A percentile compares a stretch with the other conserved stretches of the same genome.
Conservation (phyloP, 2,888 invertebrate species). For the Bombyx huttoni region DNA sequence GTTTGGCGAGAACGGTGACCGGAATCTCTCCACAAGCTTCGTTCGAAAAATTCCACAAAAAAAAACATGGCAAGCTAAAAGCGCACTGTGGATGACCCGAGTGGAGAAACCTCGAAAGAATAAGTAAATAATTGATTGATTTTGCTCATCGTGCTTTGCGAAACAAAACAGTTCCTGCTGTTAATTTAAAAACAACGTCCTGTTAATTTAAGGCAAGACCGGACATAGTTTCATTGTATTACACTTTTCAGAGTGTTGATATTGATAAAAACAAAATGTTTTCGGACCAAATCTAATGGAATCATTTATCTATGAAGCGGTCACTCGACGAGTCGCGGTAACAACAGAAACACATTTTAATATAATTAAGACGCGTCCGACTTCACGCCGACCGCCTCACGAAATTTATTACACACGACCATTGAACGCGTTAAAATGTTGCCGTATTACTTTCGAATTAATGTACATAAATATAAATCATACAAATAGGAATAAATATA, state of each 20-base stretch:
- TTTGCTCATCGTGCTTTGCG: too few species aligned
- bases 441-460: constrained; percentile 15
- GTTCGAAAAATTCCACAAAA: too few species aligned
- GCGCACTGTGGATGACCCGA: too few species aligned
- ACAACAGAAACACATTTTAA: constrained; percentile 30
- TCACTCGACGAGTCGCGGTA: constrained; percentile 17
- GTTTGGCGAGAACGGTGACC: too few species aligned
- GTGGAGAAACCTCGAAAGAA: too few species aligned
- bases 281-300: constrained; percentile 7
- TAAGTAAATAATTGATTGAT: too few species aligned
- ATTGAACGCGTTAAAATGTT: constrained; percentile 17
- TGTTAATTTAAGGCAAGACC: too few species aligned
- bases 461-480: constrained; percentile 13
- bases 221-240: background rate
- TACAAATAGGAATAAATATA: constrained; percentile 4
- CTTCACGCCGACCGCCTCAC: constrained; percentile 22
- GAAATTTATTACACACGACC: constrained; percentile 12
- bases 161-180: too few species aligned
- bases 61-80: too few species aligned
- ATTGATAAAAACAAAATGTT: background rate
- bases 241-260: background rate
- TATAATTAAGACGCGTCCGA: constrained; percentile 41
- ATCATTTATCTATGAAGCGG: constrained; percentile 10
- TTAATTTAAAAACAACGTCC: too few species aligned
- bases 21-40: too few species aligned